Base-by-base conservation (phyloP, 2,797 vertebrate species). In the Microctenopoma lineatum region DNA sequence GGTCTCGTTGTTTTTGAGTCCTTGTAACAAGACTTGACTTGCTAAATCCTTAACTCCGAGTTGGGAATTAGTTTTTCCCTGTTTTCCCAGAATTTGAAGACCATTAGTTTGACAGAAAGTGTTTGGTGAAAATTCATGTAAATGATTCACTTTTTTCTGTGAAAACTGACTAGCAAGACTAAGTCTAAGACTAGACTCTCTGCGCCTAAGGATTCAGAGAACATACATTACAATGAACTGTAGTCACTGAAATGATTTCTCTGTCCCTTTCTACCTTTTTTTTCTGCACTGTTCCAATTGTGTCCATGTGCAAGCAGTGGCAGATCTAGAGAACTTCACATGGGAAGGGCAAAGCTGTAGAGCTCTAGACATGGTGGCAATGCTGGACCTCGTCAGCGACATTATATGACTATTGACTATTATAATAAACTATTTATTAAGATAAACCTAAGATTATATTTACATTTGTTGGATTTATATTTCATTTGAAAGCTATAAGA, bases 101-200 rank as follows among this genome's bases (percentile, higher is more conserved):
- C 42, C 53, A 34, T 62, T 39, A 5, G 34, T 73, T 60, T 79
- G 65, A 80, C 80, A 80, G 42, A 36, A 68, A 64, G 58, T 32
- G 68, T 77, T 70, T 25, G n/a, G 67, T 81, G 75, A 85, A 81
- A 81, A 87, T 66, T 80, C 66, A 88, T 84, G 47, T 36, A 10
- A 54, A 73, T 66, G 71, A 83, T 83, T 70, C 67, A 82, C 66
- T 59, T 80, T 66, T 74, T 66, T 77, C 72, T 52, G 74, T 62
- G 73, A 76, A 70, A 75, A 21, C 73, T 81, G 62, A 65, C 75
- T 59, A 11, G n/a, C 12, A 51, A 27, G n/a, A 62, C 51, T 26
- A 65, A 13, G 1, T 6, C 32, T n/a, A n/a, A n/a, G n/a, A n/a
- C n/a, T n/a, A 32, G 7, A 2, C 8, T 32, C 32, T 39, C 47